These are phyloP conservation scores for Silurus aristotelis DNA, from an alignment of 2,797 vertebrate species.

Conservation along the genomic window DNA sequence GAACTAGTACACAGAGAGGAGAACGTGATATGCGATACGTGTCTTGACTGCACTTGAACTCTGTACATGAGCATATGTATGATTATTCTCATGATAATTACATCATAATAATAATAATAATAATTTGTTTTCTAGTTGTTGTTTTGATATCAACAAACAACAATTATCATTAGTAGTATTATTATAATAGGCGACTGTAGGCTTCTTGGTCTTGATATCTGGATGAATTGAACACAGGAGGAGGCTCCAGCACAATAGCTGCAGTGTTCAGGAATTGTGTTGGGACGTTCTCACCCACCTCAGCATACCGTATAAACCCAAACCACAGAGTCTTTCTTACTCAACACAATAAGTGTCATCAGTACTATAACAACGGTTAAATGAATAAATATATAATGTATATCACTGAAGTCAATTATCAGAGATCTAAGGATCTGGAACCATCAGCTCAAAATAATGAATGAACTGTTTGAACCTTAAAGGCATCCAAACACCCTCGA, in stretches of 20 bases:
- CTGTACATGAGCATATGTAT: background rate
- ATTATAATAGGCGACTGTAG: background rate
- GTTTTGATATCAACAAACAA: background rate
- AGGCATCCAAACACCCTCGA: background rate
- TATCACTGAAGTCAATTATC: background rate
- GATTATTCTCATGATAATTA: background rate
- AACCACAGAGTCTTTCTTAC: background rate
- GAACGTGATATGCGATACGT: background rate
- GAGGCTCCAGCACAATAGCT: background rate
- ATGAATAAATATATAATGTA: background rate
- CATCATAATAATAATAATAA: background rate
- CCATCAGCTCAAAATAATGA: background rate
- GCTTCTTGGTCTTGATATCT: background rate
- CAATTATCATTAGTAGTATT: background rate
- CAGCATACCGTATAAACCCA: background rate
- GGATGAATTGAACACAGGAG: background rate
- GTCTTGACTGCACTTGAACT: background rate
- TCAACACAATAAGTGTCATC: background rate
- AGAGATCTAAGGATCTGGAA: background rate
- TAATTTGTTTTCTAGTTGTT: background rate
- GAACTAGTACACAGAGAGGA: background rate
- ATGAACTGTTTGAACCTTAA: background rate
- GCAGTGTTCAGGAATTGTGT: background rate
- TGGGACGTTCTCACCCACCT: background rate
- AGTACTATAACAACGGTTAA: background rate